Base-by-base conservation (phyloP, 2,888 invertebrate species). In the Listrodromus nycthemerus region DNA sequence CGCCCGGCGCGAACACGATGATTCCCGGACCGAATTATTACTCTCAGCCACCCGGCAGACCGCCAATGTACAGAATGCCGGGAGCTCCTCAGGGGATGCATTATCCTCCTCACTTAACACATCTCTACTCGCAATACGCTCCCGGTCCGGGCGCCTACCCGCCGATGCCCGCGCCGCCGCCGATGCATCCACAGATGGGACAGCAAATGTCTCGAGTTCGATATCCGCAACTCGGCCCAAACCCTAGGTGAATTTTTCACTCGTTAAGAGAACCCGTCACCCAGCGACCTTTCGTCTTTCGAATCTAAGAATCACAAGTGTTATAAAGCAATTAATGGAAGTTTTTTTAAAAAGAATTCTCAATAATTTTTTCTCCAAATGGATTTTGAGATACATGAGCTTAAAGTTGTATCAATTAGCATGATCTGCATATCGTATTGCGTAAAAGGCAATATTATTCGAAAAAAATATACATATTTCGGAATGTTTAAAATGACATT, bases 11-110 rank as follows among this genome's bases (percentile, higher is more conserved):
- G 6, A 92, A 88, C 67, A 90, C 92, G 3, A 91, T 93, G 90
- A 91, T 93, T 24, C 91, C 91, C 16, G 91, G 89, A 0, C 80
- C 90, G 3, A 91, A 90, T 89, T 92, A 91, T 77, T 95, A 89
- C 93, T 94, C 88, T 75, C 94, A 90, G 65, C 91, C 85, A 89
- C 93, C 90, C 90, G 94, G 91, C 91, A 94, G 93, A 75, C 93
- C 93, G 30, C 92, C 93, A 1, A 86, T 93, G 85, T 93, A 93
- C 74, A 89, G 92, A 80, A 90, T 92, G 55, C 87, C 91, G 27
- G 80, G 84, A 5, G 89, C 88, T 58, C 92, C 91, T 2, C 92
- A 92, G 70, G 78, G 85, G 8, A 91, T 93, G 89, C 92, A 92
- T 55, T 93, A 91, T 84, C 88, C 92, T 10, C 87, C 92, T 0